phyloP scores from a whole-genome alignment of 1,140 invertebrate species.

The Ceratosolen fusciceps region DNA sequence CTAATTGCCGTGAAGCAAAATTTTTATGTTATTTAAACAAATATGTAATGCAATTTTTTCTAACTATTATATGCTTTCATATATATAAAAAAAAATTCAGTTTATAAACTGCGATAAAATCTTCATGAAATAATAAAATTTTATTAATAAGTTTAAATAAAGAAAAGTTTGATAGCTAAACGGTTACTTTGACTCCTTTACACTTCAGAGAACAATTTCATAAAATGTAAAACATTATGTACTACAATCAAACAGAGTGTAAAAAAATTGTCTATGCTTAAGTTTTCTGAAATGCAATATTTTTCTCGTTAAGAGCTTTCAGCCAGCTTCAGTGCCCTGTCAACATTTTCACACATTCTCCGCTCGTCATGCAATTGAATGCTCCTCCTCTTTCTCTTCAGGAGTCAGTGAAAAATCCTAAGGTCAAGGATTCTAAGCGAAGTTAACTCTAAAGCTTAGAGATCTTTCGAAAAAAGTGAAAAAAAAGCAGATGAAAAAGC shows the following conservation, averaged over 20 bases:
- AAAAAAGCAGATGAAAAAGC: not conserved
- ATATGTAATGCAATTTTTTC: too few species aligned
- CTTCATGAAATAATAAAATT: not conserved
- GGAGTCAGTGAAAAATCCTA: constrained; percentile 19
- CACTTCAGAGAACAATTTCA: not conserved
- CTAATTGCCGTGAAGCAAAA: not conserved
- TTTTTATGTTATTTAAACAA: too few species aligned
- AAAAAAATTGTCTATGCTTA: constrained; percentile 36
- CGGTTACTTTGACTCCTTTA: not conserved
- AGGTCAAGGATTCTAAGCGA: constrained; percentile 2
- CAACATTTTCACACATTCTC: constrained; percentile 11
- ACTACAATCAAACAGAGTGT: constrained; percentile 28
- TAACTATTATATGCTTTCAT: too few species aligned
- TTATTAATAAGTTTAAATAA: constrained; percentile 13
- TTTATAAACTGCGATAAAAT: not conserved
- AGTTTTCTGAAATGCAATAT: constrained; percentile 15
- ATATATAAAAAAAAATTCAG: too few species aligned
- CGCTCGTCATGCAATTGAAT: constrained; percentile 28
- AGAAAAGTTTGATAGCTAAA: not conserved
- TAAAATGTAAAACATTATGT: not conserved
- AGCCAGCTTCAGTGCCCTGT: not conserved
- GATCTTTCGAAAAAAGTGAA: constrained; percentile 14
- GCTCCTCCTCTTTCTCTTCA: constrained; percentile 22
- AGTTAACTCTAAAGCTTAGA: constrained; percentile 31
- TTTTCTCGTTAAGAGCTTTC: constrained; percentile 38